Conservation (phyloP, 2,797 vertebrate genomes). For the Platalea minor region DNA sequence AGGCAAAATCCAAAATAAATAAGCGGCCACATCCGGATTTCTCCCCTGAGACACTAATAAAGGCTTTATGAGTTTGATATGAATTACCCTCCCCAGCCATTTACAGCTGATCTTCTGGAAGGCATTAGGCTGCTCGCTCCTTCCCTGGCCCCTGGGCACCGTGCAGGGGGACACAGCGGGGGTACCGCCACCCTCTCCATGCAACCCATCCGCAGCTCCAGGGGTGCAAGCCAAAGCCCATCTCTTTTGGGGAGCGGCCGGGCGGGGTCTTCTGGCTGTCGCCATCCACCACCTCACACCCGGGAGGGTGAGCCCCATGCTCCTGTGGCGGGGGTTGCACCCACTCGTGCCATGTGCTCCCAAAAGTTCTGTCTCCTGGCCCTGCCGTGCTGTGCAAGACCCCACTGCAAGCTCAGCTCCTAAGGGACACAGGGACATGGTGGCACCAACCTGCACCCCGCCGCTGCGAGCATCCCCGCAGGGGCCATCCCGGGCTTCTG, state of each 20-base stretch:
- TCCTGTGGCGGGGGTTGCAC: accelerated
- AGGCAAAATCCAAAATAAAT: conserved; percentile 72
- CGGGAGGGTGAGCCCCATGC: accelerated
- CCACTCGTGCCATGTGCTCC: accelerated
- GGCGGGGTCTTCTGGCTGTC: background rate
- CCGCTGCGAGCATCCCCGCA: accelerated
- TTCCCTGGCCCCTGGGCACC: background rate
- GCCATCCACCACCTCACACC: background rate
- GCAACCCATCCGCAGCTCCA: accelerated
- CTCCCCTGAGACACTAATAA: conserved; percentile 73
- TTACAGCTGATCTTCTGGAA: conserved; percentile 75
- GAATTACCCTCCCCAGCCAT: conserved; percentile 65
- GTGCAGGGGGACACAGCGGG: background rate
- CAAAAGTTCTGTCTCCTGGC: background rate
- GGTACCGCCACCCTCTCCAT: background rate
- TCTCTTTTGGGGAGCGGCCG: background rate
- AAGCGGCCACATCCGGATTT: conserved; percentile 73
- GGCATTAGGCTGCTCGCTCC: conserved; percentile 59
- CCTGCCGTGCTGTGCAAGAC: accelerated
- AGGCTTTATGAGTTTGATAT: conserved; percentile 72
- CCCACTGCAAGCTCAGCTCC: background rate
- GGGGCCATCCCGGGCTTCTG: background rate
- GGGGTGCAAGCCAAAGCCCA: accelerated
- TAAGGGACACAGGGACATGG: background rate
- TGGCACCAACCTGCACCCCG: background rate